These are phyloP conservation scores for Pelecanus crispus DNA, from an alignment of 2,113 vertebrate species.

Conservation along the genomic window DNA sequence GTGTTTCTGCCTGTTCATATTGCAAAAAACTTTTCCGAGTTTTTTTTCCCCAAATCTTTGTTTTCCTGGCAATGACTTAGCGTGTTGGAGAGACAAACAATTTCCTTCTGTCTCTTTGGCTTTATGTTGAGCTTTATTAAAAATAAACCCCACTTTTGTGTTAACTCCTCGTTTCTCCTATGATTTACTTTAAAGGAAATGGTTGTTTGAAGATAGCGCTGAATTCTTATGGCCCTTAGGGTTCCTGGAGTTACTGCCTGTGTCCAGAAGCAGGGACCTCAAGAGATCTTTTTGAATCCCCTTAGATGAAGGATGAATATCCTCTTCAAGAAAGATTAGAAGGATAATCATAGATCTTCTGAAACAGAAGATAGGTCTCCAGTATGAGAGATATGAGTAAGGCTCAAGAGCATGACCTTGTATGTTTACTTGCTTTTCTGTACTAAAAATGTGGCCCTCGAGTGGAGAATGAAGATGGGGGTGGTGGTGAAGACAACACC, in stretches of 20 bases:
- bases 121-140: neutral
- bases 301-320: neutral
- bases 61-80: neutral
- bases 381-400: neutral
- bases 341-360: conserved; percentile 30
- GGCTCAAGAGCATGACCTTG: neutral
- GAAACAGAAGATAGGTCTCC: neutral
- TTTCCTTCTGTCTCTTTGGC: neutral
- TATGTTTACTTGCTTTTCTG: neutral
- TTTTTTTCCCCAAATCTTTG: neutral
- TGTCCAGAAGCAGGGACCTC: neutral
- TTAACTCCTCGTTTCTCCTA: neutral
- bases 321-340: conserved; percentile 10
- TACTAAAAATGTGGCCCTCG: neutral
- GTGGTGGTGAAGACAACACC: neutral
- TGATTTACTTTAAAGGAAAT: neutral
- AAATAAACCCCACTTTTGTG: neutral
- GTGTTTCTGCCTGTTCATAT: neutral
- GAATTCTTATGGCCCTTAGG: neutral
- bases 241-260: neutral
- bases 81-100: neutral
- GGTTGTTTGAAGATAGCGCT: neutral
- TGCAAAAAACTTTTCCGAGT: neutral
- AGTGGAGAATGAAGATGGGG: neutral
- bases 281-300: neutral